Evolutionary conservation across 2,113 vertebrate genomes (phyloP).

Genomic region (Hoplias malabaricus): DNA sequence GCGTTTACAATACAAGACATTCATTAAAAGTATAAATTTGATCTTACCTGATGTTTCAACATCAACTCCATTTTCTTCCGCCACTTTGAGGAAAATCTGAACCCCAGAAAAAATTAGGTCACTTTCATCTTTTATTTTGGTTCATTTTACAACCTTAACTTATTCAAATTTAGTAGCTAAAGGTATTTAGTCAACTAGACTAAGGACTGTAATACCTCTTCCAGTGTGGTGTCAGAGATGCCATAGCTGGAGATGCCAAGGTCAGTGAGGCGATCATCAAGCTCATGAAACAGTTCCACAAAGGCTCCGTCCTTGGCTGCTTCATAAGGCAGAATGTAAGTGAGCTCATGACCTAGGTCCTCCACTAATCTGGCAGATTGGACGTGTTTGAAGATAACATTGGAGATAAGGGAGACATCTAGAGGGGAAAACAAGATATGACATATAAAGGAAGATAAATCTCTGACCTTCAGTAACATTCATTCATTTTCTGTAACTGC

Average conservation of each 20-base stretch:
- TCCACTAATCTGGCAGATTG: conserved; percentile 90
- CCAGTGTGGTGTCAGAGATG: conserved; percentile 95
- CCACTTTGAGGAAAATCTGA: conserved; percentile 98
- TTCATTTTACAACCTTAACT: no score
- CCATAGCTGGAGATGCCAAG: conserved; percentile 96
- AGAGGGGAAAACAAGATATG: conserved; percentile 13
- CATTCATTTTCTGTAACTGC: no score
- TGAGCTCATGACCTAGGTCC: conserved; percentile 94
- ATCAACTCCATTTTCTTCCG: conserved; percentile 93
- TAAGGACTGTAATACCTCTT: conserved; percentile 77
- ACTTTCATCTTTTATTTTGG: no score
- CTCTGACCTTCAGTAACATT: neutral
- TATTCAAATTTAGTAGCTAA: neutral
- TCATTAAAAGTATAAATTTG: neutral
- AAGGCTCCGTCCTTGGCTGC: conserved; percentile 94
- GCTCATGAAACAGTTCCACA: conserved; percentile 96
- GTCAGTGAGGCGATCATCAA: conserved; percentile 92
- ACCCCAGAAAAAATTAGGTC: neutral
- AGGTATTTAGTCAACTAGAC: neutral
- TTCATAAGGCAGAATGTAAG: conserved; percentile 90
- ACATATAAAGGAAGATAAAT: neutral
- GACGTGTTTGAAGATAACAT: conserved; percentile 93
- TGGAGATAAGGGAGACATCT: conserved; percentile 97
- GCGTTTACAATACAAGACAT: neutral
- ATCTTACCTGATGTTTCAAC: conserved; percentile 87